Conservation (phyloP, 1,140 invertebrate species). For the Eupristina koningsbergeri region DNA sequence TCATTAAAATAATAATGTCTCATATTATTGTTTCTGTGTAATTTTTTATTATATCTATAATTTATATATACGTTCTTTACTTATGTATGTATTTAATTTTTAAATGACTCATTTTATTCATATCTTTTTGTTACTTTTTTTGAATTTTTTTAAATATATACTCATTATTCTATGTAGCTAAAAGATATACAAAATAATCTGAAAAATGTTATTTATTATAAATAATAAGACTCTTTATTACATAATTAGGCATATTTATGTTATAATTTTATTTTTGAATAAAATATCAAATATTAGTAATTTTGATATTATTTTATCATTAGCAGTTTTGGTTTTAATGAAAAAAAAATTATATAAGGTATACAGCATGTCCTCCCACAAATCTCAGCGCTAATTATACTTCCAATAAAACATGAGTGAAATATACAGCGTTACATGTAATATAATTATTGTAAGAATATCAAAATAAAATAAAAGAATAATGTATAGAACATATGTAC, state of each 20-base stretch:
- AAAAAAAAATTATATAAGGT: not conserved
- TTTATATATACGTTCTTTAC: not conserved
- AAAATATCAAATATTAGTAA: not conserved
- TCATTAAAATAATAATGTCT: too few relatives aligned
- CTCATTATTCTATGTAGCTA: too few relatives aligned
- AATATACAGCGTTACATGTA: constrained; percentile 15
- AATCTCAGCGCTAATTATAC: constrained; percentile 46
- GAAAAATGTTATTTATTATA: not conserved
- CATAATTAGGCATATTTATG: not conserved
- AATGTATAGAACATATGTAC: constrained; percentile 3
- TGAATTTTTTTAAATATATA: too few relatives aligned
- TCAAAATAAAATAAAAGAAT: constrained; percentile 37
- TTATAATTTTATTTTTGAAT: not conserved
- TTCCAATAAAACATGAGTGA: constrained; percentile 29
- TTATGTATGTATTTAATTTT: not conserved
- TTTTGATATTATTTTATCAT: not conserved
- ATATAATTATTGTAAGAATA: constrained; percentile 29
- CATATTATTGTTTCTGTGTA: not conserved
- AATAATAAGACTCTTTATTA: not conserved
- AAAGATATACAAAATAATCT: not conserved
- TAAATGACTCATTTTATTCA: not conserved
- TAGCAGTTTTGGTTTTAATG: not conserved
- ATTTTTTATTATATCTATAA: not conserved
- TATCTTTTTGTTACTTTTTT: too few relatives aligned
- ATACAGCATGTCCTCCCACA: constrained; percentile 36